Base-by-base conservation (phyloP, 2,888 invertebrate species). In the Elegia similella region DNA sequence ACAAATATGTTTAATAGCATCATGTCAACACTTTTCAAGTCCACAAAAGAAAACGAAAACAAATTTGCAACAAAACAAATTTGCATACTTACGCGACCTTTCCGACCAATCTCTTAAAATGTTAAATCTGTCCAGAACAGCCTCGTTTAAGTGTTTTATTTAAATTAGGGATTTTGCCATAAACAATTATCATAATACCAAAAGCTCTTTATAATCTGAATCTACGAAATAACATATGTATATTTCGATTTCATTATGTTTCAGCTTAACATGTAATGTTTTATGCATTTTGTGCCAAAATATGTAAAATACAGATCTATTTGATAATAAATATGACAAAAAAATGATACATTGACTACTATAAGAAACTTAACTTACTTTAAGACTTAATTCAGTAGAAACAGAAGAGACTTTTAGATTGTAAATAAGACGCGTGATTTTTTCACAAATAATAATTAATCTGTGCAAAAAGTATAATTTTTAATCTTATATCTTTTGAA, bases 141-240 rank as follows among this genome's bases (percentile, higher is more conserved):
- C 30, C 29, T 30, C 47, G 29, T 29, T 47, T 47, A 12, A 30
- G 30, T 23, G 47, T 29, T 29, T 47, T 47, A 47, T 47, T 47
- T 29, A 47, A 30, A 30, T 47, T 8, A 46, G 46, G 16, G 29
- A 13, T 23, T 47, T 47, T 7, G 3, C 29, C n/a, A 30, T 23
- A 47, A 47, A 47, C 47, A 47, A 47, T 47, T 47, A 29, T 47
- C 30, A 47, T 47, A 47, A 30, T 38, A 34, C 12, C 34, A 10
- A 47, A 29, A 47, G 47, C n/a, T 13, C 38, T 7, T 38, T 38
- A 2, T n/a, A 38, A 38, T 38, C 12, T 8, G 10, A 38, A 5
- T n/a, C 38, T 38, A 38, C 38, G 1, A 12, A 38, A 3, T 12
- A 38, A 38, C 38, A 38, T 38, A 38, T 12, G 12, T 34, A 12